phyloP scores from a whole-genome alignment of 53 echinoderm and acorn worm genomes.

The Holothuria scabra region DNA sequence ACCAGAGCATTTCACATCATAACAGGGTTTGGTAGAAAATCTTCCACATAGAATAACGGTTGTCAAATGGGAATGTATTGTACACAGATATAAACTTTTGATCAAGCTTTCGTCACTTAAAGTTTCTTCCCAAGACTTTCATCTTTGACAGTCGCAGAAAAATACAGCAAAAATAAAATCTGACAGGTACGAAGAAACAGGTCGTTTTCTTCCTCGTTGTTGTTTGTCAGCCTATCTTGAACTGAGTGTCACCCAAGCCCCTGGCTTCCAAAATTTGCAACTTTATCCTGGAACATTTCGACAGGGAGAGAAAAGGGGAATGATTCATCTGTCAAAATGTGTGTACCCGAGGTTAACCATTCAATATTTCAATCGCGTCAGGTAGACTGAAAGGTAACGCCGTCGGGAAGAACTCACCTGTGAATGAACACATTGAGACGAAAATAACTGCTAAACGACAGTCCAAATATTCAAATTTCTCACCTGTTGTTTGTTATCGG shows the following conservation, averaged over 20 bases:
- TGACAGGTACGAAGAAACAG: background rate
- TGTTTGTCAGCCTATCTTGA: background rate
- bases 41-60: too few species aligned
- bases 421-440: conserved; percentile 14
- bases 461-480: too few species aligned
- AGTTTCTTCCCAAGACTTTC: too few species aligned
- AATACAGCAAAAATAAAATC: background rate
- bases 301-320: background rate
- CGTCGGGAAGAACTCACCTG: conserved; percentile 17
- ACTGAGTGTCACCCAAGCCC: conserved; percentile 12
- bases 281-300: conserved; percentile 28
- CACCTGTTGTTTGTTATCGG: too few species aligned
- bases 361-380: background rate
- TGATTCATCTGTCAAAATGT: background rate
- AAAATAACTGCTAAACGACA: too few species aligned
- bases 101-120: too few species aligned
- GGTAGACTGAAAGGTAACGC: conserved; percentile 6
- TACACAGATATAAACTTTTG: too few species aligned
- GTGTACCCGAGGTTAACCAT: background rate
- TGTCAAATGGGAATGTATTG: too few species aligned
- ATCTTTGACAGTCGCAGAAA: too few species aligned
- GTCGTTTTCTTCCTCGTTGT: background rate
- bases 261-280: conserved; percentile 15
- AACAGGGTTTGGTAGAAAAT: too few species aligned
- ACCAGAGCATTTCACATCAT: too few species aligned